Evolutionary conservation across 2,797 vertebrate genomes (phyloP), one percentile per base, ranked within the genome.

Genomic region (Tapirus indicus): DNA sequence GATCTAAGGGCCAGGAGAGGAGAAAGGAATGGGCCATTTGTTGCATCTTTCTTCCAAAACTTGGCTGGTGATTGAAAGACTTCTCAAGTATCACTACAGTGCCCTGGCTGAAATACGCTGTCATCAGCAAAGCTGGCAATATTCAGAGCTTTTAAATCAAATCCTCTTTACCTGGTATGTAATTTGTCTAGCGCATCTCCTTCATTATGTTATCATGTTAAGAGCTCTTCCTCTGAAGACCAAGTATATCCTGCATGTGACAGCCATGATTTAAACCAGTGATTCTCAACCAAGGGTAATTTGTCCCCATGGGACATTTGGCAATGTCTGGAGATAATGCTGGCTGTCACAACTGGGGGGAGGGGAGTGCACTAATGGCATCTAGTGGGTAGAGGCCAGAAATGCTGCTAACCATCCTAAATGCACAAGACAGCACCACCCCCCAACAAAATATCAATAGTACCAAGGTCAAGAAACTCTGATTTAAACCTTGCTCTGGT

Each of bases 71-170:
- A 52, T 60, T 38, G 82, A 79, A 91, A 94, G 38, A 62, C 32
- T 86, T 79, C 44, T 25, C 92, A 83, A 72, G 56, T 56, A 32
- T 54, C 96, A 75, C 29, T 60, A 8, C 35, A 56, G 79, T 66
- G 68, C 3, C 32, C 78, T n/a, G 88, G 32, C 82, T 58, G 12
- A 18, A 72, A 2, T 5, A 35, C 20, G 14, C 38, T 60, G 17
- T 32, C 87, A 84, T 75, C 78, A 88, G 49, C 12, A 94, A 69
- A 69, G 77, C 74, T 91, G 60, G 5, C 93, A 87, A 12, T 0
- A 54, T 58, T 93, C 80, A 83, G 74, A 96, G 2, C 7, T 93
- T 97, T 96, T 75, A 64, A 91, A 83, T 98, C 92, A 97, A 97
- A 97, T 85, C 11, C 32, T 95, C 68, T 79, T 96, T 80, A 38